Percentiles rank a stretch among this genome's conserved stretches.
Evolutionary conservation across 2,888 invertebrate genomes (phyloP).

Genomic region (Oscheius sp.): DNA sequence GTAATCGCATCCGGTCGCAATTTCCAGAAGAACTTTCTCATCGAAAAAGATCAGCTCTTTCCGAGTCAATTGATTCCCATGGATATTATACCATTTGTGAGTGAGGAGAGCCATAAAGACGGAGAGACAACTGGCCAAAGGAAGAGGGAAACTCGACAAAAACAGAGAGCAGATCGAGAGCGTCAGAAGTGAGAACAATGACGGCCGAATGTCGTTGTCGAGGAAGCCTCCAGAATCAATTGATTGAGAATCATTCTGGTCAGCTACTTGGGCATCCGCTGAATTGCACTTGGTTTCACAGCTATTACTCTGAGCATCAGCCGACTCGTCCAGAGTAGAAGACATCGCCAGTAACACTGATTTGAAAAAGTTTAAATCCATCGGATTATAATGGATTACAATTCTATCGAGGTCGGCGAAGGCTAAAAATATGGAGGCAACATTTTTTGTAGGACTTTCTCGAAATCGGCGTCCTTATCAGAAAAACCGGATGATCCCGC

Average conservation of each 20-base stretch:
- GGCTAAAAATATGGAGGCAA: too few species aligned
- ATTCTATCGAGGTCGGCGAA: too few species aligned
- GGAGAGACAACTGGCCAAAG: background rate
- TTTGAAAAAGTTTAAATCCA: too few species aligned
- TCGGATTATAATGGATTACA: too few species aligned
- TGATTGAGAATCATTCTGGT: too few species aligned
- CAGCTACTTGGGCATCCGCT: too few species aligned
- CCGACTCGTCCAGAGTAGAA: too few species aligned
- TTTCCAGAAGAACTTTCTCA: constrained; percentile 7
- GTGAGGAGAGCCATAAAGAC: background rate
- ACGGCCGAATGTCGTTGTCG: background rate
- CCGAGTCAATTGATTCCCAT: constrained; percentile 4
- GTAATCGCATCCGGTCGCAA: background rate
- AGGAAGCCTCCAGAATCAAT: constrained; percentile 1
- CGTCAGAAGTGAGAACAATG: background rate
- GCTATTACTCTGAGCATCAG: too few species aligned
- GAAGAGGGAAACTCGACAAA: background rate
- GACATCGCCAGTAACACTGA: too few species aligned
- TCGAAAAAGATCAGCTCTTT: constrained; percentile 15
- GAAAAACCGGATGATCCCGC: background rate
- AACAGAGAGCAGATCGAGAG: background rate
- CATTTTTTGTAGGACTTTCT: too few species aligned
- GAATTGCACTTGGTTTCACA: too few species aligned
- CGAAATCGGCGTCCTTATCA: too few species aligned
- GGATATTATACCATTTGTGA: constrained; percentile 3